Evolutionary conservation across 2,797 vertebrate genomes (phyloP), one percentile per base, ranked within the genome.

Genomic region (Apogon talboti): DNA sequence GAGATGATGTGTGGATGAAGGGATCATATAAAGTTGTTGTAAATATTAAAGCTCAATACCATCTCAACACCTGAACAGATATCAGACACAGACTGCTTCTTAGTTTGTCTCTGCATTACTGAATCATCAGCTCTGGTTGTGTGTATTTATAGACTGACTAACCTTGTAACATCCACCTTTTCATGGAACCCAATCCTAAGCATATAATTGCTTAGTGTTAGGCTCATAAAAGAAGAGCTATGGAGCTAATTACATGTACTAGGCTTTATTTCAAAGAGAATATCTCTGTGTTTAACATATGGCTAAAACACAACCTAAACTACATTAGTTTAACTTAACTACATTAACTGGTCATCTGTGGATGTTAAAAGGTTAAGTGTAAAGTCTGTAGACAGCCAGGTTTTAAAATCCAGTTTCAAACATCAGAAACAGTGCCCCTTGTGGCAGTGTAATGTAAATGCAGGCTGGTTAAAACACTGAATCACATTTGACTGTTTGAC

Each of bases 401-500:
- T 19, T 47, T 47, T 21, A 19, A 9, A 24, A 19, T 11, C 2
- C 7, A 44, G n/a, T n/a, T 42, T n/a, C 4, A 14, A 14, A 14
- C 40, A n/a, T 16, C 10, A 9, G 28, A 37, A 56, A 55, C 30
- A 41, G 33, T 15, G 35, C 64, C 66, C 40, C 42, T 16, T 62
- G 57, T 72, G 66, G 61, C n/a, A 53, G 15, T 35, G 33, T 33
- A n/a, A 53, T 35, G 58, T 18, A 73, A 78, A 66, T 48, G 52
- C 64, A 57, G 58, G 68, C 75, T 64, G 66, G 68, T 84, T 73
- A 71, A n/a, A 75, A 76, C 55, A 55, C 61, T 66, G 53, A 55
- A 30, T 75, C 64, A 85, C 72, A 59, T 87, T 87, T 85, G 82
- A 87, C 85, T 85, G 48, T 88, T 87, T 78, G 82, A 86, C 78